A percentile compares a stretch with the other conserved stretches of the same genome.
These are phyloP conservation scores for Ambastaia sidthimunki DNA, from an alignment of 2,797 vertebrate species.

Conservation along the genomic window DNA sequence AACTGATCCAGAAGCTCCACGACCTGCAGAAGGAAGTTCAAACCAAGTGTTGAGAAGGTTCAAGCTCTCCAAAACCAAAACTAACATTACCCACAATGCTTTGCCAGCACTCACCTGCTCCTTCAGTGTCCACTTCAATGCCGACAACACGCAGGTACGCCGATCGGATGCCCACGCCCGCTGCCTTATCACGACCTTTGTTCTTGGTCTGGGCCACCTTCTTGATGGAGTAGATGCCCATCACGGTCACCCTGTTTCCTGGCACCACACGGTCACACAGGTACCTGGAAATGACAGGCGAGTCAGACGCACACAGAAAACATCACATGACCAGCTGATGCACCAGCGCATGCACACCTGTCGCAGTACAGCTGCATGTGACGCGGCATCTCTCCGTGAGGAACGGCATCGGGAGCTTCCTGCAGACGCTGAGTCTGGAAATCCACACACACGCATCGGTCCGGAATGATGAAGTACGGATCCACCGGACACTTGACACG, in stretches of 20 bases:
- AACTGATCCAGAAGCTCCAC: conserved; percentile 80
- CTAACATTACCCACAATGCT: neutral
- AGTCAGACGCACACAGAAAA: neutral
- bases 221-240: conserved; percentile 99
- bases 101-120: conserved; percentile 79
- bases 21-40: conserved; percentile 73
- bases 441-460: conserved; percentile 95
- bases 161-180: conserved; percentile 90
- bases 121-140: conserved; percentile 91
- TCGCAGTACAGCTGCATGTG: conserved; percentile 94
- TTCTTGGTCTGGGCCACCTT: conserved; percentile 81
- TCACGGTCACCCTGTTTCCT: conserved; percentile 93
- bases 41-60: neutral
- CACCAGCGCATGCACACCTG: conserved; percentile 38
- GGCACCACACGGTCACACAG: conserved; percentile 97
- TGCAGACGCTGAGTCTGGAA: conserved; percentile 96
- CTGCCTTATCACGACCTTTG: conserved; percentile 77
- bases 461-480: conserved; percentile 95
- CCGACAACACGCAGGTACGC: conserved; percentile 93
- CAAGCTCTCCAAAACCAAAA: neutral
- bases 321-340: neutral
- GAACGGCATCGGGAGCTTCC: conserved; percentile 93
- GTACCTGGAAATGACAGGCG: conserved; percentile 78
- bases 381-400: conserved; percentile 94
- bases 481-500: conserved; percentile 91